phyloP scores from a whole-genome alignment of 2,888 invertebrate genomes.

The Iphiclides podalirius region DNA sequence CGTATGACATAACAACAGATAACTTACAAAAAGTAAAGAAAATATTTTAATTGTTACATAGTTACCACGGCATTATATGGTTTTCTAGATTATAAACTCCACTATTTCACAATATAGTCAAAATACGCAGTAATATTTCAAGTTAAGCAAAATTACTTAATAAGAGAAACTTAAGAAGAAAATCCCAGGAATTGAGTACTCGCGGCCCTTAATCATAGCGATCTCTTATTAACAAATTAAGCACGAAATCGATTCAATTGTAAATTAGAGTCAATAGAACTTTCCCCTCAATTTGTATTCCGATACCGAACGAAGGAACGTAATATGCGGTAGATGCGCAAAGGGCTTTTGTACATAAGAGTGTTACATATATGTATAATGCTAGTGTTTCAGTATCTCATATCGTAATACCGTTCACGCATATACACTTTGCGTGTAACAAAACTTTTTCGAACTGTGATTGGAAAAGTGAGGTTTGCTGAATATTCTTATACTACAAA shows the following conservation, averaged over 20 bases:
- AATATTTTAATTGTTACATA: too few relatives aligned
- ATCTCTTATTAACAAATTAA: constrained; percentile 9
- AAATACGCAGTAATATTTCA: too few relatives aligned
- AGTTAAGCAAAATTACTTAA: too few relatives aligned
- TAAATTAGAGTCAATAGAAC: constrained; percentile 10
- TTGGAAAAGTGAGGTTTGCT: constrained; percentile 16
- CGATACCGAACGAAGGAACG: constrained; percentile 2
- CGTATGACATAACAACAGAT: too few relatives aligned
- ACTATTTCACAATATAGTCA: too few relatives aligned
- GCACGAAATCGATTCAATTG: constrained; percentile 23
- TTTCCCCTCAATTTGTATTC: constrained; percentile 20
- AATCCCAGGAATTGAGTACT: too few relatives aligned
- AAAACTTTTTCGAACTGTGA: constrained; percentile 8
- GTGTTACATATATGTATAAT: constrained; percentile 11
- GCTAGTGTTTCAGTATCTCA: constrained; percentile 11
- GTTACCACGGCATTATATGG: too few relatives aligned
- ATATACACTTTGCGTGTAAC: too few relatives aligned
- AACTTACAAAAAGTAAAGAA: too few relatives aligned
- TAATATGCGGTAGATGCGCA: constrained; percentile 6
- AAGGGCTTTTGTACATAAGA: constrained; percentile 14
- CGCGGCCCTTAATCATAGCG: constrained; percentile 3
- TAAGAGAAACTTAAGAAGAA: too few relatives aligned
- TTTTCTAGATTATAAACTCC: too few relatives aligned
- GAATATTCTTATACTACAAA: constrained; percentile 1
- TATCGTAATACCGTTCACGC: too few relatives aligned